phyloP scores from a whole-genome alignment of 2,888 invertebrate species.

The Drymonia ruficornis region DNA sequence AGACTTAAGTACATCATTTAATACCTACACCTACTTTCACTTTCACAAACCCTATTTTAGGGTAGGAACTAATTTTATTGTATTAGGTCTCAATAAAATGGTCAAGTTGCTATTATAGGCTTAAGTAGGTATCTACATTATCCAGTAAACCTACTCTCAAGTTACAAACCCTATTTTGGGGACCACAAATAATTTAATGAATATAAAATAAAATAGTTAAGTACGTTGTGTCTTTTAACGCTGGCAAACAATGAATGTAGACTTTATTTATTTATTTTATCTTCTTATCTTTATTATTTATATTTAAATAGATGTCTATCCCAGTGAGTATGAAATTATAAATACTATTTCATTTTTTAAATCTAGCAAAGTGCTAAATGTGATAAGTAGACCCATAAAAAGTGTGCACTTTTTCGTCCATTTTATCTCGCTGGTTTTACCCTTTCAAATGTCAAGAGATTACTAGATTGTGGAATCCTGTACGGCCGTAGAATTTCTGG shows the following conservation, averaged over 20 bases:
- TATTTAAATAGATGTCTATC: not conserved
- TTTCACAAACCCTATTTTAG: too few species aligned
- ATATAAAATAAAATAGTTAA: too few species aligned
- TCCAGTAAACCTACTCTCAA: too few species aligned
- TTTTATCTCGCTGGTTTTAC: conserved; percentile 2
- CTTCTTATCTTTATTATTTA: not conserved
- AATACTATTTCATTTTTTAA: conserved; percentile 2
- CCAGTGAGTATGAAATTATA: not conserved
- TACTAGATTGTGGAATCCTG: conserved; percentile 4
- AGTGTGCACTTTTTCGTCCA: conserved; percentile 1
- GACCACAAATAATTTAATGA: too few species aligned
- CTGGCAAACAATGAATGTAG: not conserved
- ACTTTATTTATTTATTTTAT: not conserved
- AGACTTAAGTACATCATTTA: too few species aligned
- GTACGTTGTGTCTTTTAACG: too few species aligned
- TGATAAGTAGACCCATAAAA: conserved; percentile 3
- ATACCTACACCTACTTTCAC: too few species aligned
- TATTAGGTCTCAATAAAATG: too few species aligned
- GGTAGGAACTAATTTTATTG: too few species aligned
- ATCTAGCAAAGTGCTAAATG: not conserved
- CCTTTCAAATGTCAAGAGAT: conserved; percentile 8
- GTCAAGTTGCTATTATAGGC: too few species aligned
- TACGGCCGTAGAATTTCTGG: conserved; percentile 4
- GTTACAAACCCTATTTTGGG: too few species aligned
- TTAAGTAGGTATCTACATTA: too few species aligned